Conservation (phyloP, 2,113 vertebrate species). For the Daboia siamensis region DNA sequence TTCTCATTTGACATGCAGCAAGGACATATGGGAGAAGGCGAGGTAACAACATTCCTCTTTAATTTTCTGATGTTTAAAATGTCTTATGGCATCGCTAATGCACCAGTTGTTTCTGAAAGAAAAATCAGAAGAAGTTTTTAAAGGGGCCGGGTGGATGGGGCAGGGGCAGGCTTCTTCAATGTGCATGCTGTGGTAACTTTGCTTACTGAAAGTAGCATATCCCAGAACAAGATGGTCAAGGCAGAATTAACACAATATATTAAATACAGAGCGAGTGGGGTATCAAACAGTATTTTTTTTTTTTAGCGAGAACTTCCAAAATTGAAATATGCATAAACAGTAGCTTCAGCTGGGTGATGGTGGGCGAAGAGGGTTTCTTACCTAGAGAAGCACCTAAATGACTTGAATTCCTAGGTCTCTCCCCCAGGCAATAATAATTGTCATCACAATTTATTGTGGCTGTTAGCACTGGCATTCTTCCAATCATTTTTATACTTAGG, state of each 20-base stretch:
- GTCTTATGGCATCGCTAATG: slow-evolving; percentile 66
- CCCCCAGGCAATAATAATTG: not conserved
- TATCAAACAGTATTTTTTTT: not conserved
- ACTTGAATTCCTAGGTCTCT: not conserved
- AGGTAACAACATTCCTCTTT: slow-evolving; percentile 89
- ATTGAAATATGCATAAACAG: not conserved
- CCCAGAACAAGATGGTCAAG: slow-evolving; percentile 8
- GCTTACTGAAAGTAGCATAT: slow-evolving; percentile 35
- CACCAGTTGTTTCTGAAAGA: slow-evolving; percentile 45
- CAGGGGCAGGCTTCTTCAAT: slow-evolving; percentile 18
- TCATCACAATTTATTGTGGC: not conserved
- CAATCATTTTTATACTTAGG: not conserved
- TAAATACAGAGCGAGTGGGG: not conserved
- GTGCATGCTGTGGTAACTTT: slow-evolving; percentile 54
- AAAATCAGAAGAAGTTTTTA: slow-evolving; percentile 25
- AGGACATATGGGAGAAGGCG: slow-evolving; percentile 99
- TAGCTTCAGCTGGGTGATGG: not conserved
- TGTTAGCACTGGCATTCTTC: not conserved
- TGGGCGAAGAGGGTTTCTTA: not conserved
- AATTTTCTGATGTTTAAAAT: slow-evolving; percentile 76
- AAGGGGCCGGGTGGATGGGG: not conserved
- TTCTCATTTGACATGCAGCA: slow-evolving; percentile 96
- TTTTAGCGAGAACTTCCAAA: not conserved
- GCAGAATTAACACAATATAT: slow-evolving; percentile 13
- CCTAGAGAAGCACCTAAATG: slow-evolving; percentile 25